Evolutionary conservation across 2,888 invertebrate genomes (phyloP).

Genomic region (Quadroppia sp.): DNA sequence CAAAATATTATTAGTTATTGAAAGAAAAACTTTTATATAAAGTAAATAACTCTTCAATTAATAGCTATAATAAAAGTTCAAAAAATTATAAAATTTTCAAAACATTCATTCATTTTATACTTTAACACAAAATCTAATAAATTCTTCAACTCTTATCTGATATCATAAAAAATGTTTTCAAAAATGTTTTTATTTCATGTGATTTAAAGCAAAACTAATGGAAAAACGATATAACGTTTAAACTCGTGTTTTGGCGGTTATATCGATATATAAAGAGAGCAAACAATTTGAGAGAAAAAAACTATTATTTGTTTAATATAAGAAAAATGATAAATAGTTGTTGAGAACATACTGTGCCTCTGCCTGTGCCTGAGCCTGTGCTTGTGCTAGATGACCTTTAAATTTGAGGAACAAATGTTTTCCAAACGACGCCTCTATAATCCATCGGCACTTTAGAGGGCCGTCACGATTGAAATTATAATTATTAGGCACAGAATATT

Average conservation of each 20-base stretch:
- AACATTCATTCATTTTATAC: too few relatives aligned
- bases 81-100: too few relatives aligned
- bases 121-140: too few relatives aligned
- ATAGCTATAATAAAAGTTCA: too few relatives aligned
- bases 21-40: too few relatives aligned
- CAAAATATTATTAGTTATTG: not conserved
- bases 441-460: conserved; percentile 48
- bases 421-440: conserved; percentile 47
- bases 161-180: not conserved
- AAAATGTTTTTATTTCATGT: too few relatives aligned
- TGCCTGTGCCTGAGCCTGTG: conserved; percentile 5
- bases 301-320: conserved; percentile 30
- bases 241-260: conserved; percentile 19
- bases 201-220: not conserved
- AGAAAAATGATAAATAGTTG: not conserved
- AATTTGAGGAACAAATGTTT: conserved; percentile 49
- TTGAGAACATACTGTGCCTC: conserved; percentile 7
- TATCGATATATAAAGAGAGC: not conserved
- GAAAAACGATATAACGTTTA: conserved; percentile 5
- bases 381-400: conserved; percentile 43
- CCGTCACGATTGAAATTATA: conserved; percentile 16
- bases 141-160: too few relatives aligned
- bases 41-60: too few relatives aligned
- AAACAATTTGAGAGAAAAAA: not conserved
- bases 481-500: conserved; percentile 38